Conservation (phyloP, 2,797 vertebrate genomes). For the Peromyscus aztecus region DNA sequence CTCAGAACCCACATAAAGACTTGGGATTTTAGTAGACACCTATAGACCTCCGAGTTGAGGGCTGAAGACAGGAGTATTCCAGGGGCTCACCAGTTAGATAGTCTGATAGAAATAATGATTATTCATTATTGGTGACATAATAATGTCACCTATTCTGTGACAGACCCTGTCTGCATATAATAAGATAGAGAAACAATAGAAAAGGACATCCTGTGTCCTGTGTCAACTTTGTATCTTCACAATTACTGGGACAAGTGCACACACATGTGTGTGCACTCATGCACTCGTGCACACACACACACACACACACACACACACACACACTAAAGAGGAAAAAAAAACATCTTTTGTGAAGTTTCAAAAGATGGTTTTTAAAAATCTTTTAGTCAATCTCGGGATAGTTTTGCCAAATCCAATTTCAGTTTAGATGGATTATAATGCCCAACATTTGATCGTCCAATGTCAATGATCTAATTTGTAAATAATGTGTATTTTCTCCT, state of each 20-base stretch:
- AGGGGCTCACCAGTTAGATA: not conserved
- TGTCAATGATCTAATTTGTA: not conserved
- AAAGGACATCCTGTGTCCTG: not conserved
- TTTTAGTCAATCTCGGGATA: not conserved
- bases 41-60: not conserved
- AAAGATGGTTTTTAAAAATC: conserved; percentile 1
- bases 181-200: not conserved
- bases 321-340: not conserved
- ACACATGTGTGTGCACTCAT: no score
- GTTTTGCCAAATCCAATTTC: not conserved
- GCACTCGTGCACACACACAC: not conserved
- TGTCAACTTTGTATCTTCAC: not conserved
- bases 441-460: conserved; percentile 9
- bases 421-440: not conserved
- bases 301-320: not conserved
- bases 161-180: not conserved
- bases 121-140: no score
- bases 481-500: not conserved
- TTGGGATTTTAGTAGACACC: not conserved
- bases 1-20: not conserved
- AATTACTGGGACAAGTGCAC: not conserved
- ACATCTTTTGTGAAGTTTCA: not conserved
- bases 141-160: not conserved
- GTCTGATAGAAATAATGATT: not conserved
- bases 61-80: not conserved